A percentile compares a stretch with the other conserved stretches of the same genome.
phyloP scores from a whole-genome alignment of 2,113 vertebrate species.

The Lophotis ruficrista region DNA sequence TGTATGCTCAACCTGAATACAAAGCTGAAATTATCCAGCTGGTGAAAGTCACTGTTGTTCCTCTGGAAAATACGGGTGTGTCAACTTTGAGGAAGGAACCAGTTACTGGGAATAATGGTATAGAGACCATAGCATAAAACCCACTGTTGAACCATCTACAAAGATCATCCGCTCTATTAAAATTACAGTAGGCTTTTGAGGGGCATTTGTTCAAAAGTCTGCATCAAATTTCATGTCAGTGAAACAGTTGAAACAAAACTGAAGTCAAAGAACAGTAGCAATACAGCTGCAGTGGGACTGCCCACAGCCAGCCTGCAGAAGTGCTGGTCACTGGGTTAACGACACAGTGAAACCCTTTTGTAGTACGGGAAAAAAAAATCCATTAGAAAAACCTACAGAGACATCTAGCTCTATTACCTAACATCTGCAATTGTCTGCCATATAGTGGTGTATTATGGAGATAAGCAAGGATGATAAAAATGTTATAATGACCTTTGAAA shows the following conservation, averaged over 20 bases:
- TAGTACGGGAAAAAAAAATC: neutral
- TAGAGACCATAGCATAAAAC: neutral
- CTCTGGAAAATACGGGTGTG: neutral
- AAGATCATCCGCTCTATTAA: neutral
- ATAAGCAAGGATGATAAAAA: constrained; percentile 7
- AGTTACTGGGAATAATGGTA: neutral
- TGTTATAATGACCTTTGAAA: constrained; percentile 9
- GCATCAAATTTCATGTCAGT: neutral
- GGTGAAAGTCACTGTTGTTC: neutral
- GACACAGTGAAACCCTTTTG: constrained; percentile 14
- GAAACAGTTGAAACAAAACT: neutral
- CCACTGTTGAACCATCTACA: neutral
- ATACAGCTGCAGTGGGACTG: neutral
- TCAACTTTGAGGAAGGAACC: neutral
- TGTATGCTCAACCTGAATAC: neutral
- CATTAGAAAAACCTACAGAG: constrained; percentile 46
- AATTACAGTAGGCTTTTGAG: neutral
- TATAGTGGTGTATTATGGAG: neutral
- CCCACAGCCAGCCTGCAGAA: neutral
- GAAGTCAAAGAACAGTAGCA: neutral
- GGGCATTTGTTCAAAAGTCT: neutral
- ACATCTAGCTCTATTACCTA: constrained; percentile 34
- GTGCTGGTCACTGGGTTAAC: constrained; percentile 49
- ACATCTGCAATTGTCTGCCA: constrained; percentile 2
- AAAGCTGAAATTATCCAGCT: neutral